Evolutionary conservation across 2,113 vertebrate genomes (phyloP), one percentile per base, ranked within the genome.

Genomic region (Accipiter cooperii): DNA sequence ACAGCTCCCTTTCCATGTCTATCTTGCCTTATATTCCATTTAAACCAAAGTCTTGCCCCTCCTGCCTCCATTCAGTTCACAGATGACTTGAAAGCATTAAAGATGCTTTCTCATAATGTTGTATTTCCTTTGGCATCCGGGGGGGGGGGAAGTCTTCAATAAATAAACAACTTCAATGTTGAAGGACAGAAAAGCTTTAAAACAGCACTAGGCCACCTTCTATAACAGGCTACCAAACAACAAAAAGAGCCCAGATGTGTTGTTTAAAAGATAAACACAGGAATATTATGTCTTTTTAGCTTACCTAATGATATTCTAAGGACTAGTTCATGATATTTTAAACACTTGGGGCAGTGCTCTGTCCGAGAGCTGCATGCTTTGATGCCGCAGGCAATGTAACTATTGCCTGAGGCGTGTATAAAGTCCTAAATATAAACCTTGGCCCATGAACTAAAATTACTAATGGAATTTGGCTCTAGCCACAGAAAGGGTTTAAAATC

Each of bases 351-450:
- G 38, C 63, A 94, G 86, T 22, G 26, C 20, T 92, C 60, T 66
- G 36, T 40, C 57, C 70, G 68, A 84, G 54, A 74, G 60, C 60
- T 94, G 71, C 80, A 93, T 71, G 71, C 71, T 96, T 88, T 90
- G 76, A 92, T 96, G 75, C 85, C 51, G 17, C 90, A 80, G 83
- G 95, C 94, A 73, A 86, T 78, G 33, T 58, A 91, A 69, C 70
- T 92, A 83, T 64, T 87, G 73, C 79, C 55, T 89, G 73, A 97
- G 89, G 85, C 7, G 9, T 86, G 49, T 47, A 93, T 84, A 60
- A 80, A 95, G 68, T 60, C 79, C 92, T 97, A 97, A 97, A 95
- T 95, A 96, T 97, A 97, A 97, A 96, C 83, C 75, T 66, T 90
- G 89, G 82, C 82, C 83, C 2, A 1, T 38, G 90, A 86, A 97